Conservation (phyloP, 1,140 invertebrate genomes). For the Bombus affinis region DNA sequence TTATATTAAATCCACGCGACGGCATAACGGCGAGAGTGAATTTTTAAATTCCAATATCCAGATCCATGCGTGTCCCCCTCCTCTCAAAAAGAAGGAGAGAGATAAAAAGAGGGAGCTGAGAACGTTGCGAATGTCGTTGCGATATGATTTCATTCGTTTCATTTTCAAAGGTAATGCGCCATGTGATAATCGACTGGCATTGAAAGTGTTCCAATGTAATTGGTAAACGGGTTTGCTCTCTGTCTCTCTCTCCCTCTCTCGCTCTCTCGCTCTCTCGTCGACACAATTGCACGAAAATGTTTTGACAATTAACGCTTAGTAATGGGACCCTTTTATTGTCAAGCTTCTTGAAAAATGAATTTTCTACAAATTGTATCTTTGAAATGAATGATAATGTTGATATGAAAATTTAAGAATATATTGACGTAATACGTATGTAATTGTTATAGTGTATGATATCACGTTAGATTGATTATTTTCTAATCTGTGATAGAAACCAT, state of each 20-base stretch:
- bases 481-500: too few species aligned
- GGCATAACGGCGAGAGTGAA: constrained; percentile 27
- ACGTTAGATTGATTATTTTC: too few species aligned
- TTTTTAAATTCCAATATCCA: constrained; percentile 44
- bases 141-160: background rate
- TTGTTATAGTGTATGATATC: too few species aligned
- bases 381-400: background rate
- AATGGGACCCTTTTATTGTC: background rate
- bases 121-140: background rate
- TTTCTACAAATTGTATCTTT: background rate
- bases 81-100: background rate
- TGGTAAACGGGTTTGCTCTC: background rate
- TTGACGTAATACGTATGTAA: too few species aligned
- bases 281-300: too few species aligned
- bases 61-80: background rate
- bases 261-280: too few species aligned
- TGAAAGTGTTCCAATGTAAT: background rate
- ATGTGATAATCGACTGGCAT: background rate
- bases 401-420: background rate
- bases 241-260: too few species aligned
- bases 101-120: background rate
- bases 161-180: background rate
- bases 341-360: background rate
- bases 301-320: background rate
- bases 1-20: constrained; percentile 34